Evolutionary conservation across 2,888 invertebrate species (phyloP), one percentile per base, ranked within the genome.

Genomic region (Phanerotoma sp.): DNA sequence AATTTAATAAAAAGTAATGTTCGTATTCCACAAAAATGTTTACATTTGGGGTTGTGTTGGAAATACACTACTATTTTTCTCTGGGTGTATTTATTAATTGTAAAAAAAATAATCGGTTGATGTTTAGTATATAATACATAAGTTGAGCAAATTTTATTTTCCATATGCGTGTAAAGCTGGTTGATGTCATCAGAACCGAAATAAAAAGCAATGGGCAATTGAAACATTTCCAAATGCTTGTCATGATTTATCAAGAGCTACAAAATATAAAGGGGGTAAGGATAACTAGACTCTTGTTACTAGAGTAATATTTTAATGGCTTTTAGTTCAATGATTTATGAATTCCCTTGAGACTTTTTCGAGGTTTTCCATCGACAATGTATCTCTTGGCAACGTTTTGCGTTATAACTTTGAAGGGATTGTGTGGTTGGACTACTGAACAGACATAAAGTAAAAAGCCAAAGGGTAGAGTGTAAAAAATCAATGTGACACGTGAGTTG

Each of bases 401-500:
- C 25, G 16, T 45, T 37, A 51, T 30, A 45, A 51, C 45, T 51
- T 35, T 51, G 44, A 51, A 15, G 38, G 51, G 38, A 51, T 44
- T 41, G 44, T 51, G 51, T 41, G 42, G 25, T 32, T 51, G n/a
- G 44, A 51, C 37, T 51, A 45, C 30, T 28, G 42, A 45, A 28
- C 21, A 45, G 28, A 51, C 9, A 21, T 15, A 40, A 15, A 37
- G 5, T 21, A 16, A 33, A 42, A 25, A 33, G 28, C 5, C 21
- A 25, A 28, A 28, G n/a, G 13, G n/a, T 21, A 21, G 22, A 51
- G 45, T 44, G 45, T 30, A 51, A 57, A 56, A 60, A 60, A 62
- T 62, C 60, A 51, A 62, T 62, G 56, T 53, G 57, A 55, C 58
- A 56, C 51, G 56, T 51, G 37, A 40, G 42, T 32, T 25, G 38